Percentiles rank a stretch among this genome's conserved stretches.
phyloP scores from a whole-genome alignment of 1,140 invertebrate genomes.

The Ephestia elutella region DNA sequence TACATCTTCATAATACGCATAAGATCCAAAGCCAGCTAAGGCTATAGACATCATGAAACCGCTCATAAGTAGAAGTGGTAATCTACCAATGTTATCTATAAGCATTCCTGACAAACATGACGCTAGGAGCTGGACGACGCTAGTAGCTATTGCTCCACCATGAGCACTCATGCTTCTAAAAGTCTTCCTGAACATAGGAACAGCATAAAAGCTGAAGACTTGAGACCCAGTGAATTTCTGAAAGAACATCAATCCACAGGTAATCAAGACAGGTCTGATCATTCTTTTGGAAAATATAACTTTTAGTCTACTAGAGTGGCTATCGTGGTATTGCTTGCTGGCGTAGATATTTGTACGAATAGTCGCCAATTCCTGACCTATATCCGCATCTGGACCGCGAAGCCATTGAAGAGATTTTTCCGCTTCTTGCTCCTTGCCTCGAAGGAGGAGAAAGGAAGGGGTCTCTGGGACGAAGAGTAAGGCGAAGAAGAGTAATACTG shows the following conservation, averaged over 20 bases:
- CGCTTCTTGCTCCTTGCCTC: slow-evolving; percentile 85
- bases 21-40: slow-evolving; percentile 85
- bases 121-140: slow-evolving; percentile 84
- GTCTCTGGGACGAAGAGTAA: slow-evolving; percentile 87
- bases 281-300: slow-evolving; percentile 75
- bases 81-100: slow-evolving; percentile 85
- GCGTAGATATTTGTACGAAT: slow-evolving; percentile 79
- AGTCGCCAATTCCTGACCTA: slow-evolving; percentile 80
- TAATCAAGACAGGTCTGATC: slow-evolving; percentile 83
- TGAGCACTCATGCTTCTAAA: slow-evolving; percentile 88
- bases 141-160: slow-evolving; percentile 85
- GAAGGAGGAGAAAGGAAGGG: slow-evolving; percentile 84
- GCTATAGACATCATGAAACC: slow-evolving; percentile 88
- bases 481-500: slow-evolving; percentile 80
- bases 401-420: slow-evolving; percentile 84
- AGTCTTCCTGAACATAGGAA: slow-evolving; percentile 85
- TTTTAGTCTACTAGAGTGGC: slow-evolving; percentile 54
- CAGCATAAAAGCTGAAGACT: slow-evolving; percentile 88
- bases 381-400: slow-evolving; percentile 82
- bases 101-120: slow-evolving; percentile 85
- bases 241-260: slow-evolving; percentile 89
- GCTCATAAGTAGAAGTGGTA: slow-evolving; percentile 85
- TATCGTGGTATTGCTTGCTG: slow-evolving; percentile 61
- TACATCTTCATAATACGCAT: slow-evolving; percentile 82
- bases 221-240: slow-evolving; percentile 88